A percentile compares a stretch with the other conserved stretches of the same genome.
These are phyloP conservation scores for Zeugodacus cucurbitae DNA, from an alignment of 1,140 invertebrate genomes.

Conservation along the genomic window DNA sequence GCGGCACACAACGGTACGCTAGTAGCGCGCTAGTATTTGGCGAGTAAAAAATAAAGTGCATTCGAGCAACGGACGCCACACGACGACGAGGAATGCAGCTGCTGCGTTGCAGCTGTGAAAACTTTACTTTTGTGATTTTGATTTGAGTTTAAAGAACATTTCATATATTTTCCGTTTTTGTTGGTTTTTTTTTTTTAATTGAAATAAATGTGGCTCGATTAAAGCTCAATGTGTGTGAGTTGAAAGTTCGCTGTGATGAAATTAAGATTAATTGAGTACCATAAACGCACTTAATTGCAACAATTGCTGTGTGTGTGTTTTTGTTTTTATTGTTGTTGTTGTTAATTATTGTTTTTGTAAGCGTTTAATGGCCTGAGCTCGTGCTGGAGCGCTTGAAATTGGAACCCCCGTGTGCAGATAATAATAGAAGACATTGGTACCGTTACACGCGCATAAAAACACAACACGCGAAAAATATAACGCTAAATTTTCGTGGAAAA, in stretches of 20 bases:
- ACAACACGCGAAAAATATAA: not conserved
- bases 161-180: not conserved
- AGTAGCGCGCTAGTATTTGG: not conserved
- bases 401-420: not conserved
- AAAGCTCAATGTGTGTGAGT: too few species aligned
- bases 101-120: conserved; percentile 18
- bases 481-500: not conserved
- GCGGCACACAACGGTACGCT: not conserved
- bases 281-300: not conserved
- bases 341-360: too few species aligned
- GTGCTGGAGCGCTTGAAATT: not conserved
- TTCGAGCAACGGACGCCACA: conserved; percentile 15
- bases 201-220: not conserved
- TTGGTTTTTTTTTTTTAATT: not conserved
- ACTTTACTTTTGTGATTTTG: not conserved
- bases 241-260: conserved; percentile 10
- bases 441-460: not conserved
- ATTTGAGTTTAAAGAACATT: not conserved
- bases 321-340: not conserved
- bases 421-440: not conserved
- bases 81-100: conserved; percentile 9
- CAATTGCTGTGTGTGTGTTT: not conserved
- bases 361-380: not conserved
- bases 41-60: conserved; percentile 36
- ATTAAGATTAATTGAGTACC: not conserved